Conservation (phyloP, 2,797 vertebrate species). For the Muraenolepis orangiensis region DNA sequence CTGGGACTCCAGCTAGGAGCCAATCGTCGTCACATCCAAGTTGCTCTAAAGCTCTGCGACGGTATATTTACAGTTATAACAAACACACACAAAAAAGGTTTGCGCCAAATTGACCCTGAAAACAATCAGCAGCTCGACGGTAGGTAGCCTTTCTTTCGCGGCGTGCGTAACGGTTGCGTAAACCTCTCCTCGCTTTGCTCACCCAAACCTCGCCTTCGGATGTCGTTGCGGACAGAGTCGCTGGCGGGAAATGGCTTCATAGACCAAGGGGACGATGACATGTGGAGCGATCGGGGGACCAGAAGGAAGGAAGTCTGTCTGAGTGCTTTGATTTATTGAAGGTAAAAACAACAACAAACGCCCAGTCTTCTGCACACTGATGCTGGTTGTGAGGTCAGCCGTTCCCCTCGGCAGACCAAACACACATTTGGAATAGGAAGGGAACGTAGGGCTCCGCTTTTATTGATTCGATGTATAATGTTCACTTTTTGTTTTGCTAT, state of each 20-base stretch:
- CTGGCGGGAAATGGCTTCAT: too few species aligned
- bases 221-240: not conserved
- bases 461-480: not conserved
- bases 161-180: not conserved
- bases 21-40: constrained; percentile 2
- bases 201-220: not conserved
- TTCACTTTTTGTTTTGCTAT: not conserved
- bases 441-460: too few species aligned
- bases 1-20: constrained; percentile 41
- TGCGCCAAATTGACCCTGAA: not conserved
- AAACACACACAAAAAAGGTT: not conserved
- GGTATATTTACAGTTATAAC: too few species aligned
- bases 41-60: not conserved
- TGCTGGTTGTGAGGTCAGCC: not conserved
- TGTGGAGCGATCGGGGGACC: too few species aligned
- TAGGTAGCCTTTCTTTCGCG: not conserved
- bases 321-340: not conserved
- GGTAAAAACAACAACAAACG: not conserved
- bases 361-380: not conserved
- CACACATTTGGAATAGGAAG: not conserved
- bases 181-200: not conserved
- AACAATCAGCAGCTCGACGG: not conserved
- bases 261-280: too few species aligned
- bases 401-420: not conserved
- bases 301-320: too few species aligned